phyloP scores from a whole-genome alignment of 2,888 invertebrate species.

The Ecdyonurus torrentis region DNA sequence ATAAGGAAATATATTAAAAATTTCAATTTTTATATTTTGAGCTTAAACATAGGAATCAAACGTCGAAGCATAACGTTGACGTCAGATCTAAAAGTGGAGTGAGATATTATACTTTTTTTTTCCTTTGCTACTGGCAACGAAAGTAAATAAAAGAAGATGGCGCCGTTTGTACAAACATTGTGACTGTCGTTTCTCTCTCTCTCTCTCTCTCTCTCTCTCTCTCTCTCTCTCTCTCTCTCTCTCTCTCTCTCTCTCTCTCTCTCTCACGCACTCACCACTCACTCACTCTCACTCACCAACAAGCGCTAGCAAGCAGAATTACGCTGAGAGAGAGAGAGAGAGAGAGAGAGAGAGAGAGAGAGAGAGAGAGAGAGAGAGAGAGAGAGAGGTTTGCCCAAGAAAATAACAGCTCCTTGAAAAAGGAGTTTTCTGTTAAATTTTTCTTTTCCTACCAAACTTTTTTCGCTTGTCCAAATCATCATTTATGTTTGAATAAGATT shows the following conservation, averaged over 20 bases:
- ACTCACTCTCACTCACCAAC: too few relatives aligned
- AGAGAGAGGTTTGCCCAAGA: background rate
- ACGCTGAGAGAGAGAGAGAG: background rate
- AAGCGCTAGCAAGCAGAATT: too few relatives aligned
- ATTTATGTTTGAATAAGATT: too few relatives aligned
- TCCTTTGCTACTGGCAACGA: background rate
- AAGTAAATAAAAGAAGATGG: background rate
- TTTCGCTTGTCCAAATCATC: too few relatives aligned
- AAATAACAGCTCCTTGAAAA: background rate
- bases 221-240: background rate
- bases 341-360: conserved; percentile 1
- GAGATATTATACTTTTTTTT: too few relatives aligned
- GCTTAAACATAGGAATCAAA: too few relatives aligned
- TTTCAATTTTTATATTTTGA: too few relatives aligned
- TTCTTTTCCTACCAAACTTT: too few relatives aligned
- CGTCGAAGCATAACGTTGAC: background rate
- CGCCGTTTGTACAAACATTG: background rate
- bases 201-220: background rate
- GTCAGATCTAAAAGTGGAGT: too few relatives aligned
- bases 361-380: conserved; percentile 2
- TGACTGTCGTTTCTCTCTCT: background rate
- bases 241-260: background rate
- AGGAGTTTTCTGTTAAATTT: too few relatives aligned
- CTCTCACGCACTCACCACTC: too few relatives aligned
- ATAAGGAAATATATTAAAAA: too few relatives aligned